Conservation (phyloP, 2,888 invertebrate species). For the Phaedon cochleariae region DNA sequence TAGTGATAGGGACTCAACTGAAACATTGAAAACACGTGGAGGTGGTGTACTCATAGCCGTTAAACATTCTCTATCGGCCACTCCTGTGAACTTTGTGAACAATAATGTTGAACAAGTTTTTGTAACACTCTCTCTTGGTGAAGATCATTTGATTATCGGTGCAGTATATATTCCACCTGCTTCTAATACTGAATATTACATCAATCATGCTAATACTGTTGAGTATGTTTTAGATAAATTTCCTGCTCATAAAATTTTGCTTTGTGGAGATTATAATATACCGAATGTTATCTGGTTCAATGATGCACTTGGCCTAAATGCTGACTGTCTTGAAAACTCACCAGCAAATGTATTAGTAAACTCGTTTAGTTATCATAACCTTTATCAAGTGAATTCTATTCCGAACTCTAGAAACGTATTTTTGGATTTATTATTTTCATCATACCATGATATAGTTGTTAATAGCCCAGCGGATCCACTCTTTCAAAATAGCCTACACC, state of each 20-base stretch:
- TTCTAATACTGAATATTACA: conserved; percentile 3
- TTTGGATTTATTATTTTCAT: neutral
- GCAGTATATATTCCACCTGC: neutral
- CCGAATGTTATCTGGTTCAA: conserved; percentile 3
- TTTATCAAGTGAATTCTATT: neutral
- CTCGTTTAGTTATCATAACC: neutral
- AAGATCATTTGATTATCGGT: neutral
- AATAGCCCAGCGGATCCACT: neutral
- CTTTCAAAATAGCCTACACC: neutral
- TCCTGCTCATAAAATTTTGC: conserved; percentile 2
- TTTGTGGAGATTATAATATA: no score
- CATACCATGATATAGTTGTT: conserved; percentile 1
- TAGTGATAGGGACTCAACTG: conserved; percentile 1
- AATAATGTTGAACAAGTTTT: conserved; percentile 13
- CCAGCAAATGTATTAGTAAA: conserved; percentile 2
- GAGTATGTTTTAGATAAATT: neutral
- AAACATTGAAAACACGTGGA: neutral
- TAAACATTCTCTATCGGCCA: neutral
- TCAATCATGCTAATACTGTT: conserved; percentile 9
- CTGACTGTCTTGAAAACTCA: neutral
- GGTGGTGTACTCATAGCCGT: conserved; percentile 10
- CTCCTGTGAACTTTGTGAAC: neutral
- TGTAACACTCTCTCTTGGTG: neutral
- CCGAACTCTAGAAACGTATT: conserved; percentile 8
- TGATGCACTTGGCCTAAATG: conserved; percentile 1